These are phyloP conservation scores for Platysternon megacephalum DNA, from an alignment of 2,113 vertebrate genomes.

Conservation along the genomic window DNA sequence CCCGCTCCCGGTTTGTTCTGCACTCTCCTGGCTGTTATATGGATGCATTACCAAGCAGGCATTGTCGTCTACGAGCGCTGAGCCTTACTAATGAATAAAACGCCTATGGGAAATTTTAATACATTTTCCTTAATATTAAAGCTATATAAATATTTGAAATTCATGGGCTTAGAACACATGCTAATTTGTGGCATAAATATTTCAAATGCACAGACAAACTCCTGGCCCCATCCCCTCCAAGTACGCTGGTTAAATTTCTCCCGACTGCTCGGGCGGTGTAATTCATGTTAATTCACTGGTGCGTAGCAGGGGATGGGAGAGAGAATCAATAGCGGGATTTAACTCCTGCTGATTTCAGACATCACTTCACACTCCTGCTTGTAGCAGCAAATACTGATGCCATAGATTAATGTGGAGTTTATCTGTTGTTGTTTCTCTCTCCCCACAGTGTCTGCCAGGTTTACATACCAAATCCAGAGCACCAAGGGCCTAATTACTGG, in stretches of 20 bases:
- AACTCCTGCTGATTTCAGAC: constrained; percentile 15
- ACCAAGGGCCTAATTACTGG: too few relatives aligned
- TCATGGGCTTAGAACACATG: neutral
- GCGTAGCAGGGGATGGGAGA: neutral
- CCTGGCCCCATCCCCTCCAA: neutral
- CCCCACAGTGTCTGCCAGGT: neutral
- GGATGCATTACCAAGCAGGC: neutral
- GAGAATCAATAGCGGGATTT: constrained; percentile 20
- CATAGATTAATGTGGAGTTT: neutral
- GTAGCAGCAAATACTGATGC: neutral
- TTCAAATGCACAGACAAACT: neutral
- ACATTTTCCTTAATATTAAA: constrained; percentile 38
- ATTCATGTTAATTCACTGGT: constrained; percentile 3
- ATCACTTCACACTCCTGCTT: neutral
- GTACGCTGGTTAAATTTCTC: neutral
- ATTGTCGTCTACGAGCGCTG: neutral
- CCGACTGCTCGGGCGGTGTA: neutral
- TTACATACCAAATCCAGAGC: neutral
- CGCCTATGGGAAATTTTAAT: constrained; percentile 49
- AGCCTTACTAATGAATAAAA: constrained; percentile 35
- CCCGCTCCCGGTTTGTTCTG: neutral
- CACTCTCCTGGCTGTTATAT: constrained; percentile 30
- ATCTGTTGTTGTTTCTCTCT: fast-evolving
- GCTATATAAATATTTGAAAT: constrained; percentile 48
- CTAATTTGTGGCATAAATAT: constrained; percentile 36